Conservation (phyloP, 2,797 vertebrate species). For the Myoxocephalus aenaeus region DNA sequence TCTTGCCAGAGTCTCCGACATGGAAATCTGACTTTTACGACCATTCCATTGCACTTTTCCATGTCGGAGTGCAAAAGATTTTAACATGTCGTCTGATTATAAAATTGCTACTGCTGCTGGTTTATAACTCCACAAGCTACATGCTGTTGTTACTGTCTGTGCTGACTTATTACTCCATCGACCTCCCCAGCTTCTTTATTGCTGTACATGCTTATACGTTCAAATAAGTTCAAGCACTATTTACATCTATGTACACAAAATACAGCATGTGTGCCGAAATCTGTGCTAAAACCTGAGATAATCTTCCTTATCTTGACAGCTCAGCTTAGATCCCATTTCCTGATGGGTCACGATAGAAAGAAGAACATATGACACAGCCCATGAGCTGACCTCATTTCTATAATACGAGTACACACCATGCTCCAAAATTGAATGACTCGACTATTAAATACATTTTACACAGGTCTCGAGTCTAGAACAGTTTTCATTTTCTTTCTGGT, state of each 20-base stretch:
- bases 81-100: not conserved
- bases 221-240: not conserved
- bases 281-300: not conserved
- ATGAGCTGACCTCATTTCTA: not conserved
- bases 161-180: slow-evolving; percentile 12
- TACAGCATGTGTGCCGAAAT: not conserved
- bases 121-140: not conserved
- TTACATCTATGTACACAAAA: slow-evolving; percentile 6
- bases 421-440: not conserved
- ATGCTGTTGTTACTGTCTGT: not conserved
- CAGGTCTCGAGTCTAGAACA: not conserved
- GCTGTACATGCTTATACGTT: not conserved
- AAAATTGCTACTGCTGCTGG: not conserved
- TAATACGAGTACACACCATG: not conserved
- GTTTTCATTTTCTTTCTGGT: not conserved
- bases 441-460: not conserved
- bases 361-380: not conserved
- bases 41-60: not conserved
- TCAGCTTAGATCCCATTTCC: not conserved
- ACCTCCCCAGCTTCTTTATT: slow-evolving; percentile 1
- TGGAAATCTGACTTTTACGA: too few species aligned
- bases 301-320: not conserved
- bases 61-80: not conserved
- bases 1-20: not conserved
- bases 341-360: not conserved